A percentile compares a stretch with the other conserved stretches of the same genome.
Conservation (phyloP, 2,113 vertebrate species). For the Sciurus niger region DNA sequence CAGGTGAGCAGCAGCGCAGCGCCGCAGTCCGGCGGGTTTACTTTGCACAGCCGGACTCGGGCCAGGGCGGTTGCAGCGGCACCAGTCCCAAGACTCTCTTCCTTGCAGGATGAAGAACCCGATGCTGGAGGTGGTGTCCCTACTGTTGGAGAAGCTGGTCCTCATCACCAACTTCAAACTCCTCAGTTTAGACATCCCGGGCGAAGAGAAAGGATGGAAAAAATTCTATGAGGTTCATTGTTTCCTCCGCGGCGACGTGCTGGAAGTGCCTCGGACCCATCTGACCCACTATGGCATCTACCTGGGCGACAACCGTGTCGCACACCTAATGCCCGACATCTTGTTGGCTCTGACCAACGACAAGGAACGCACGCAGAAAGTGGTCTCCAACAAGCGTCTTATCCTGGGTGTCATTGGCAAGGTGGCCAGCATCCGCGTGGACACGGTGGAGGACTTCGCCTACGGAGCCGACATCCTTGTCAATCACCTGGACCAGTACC, state of each 20-base stretch:
- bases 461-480: constrained; percentile 93
- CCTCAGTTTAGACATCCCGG: constrained; percentile 76
- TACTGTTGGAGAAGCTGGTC: constrained; percentile 93
- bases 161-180: constrained; percentile 90
- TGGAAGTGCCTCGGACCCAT: constrained; percentile 95
- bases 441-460: constrained; percentile 96
- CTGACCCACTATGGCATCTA: constrained; percentile 97
- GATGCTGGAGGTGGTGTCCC: constrained; percentile 91
- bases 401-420: constrained; percentile 93
- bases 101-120: constrained; percentile 85
- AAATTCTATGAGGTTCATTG: constrained; percentile 86
- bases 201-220: constrained; percentile 59
- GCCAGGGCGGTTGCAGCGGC: neutral
- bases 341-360: constrained; percentile 91
- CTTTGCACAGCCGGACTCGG: neutral
- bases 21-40: neutral
- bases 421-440: constrained; percentile 94
- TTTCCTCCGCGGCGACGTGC: constrained; percentile 93
- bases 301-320: constrained; percentile 94
- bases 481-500: constrained; percentile 90
- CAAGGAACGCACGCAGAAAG: constrained; percentile 87
- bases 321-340: constrained; percentile 97
- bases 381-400: constrained; percentile 95
- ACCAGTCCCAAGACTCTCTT: neutral
- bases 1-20: constrained; percentile 48